Conservation (phyloP, 2,113 vertebrate genomes). For the Elgaria multicarinata region DNA sequence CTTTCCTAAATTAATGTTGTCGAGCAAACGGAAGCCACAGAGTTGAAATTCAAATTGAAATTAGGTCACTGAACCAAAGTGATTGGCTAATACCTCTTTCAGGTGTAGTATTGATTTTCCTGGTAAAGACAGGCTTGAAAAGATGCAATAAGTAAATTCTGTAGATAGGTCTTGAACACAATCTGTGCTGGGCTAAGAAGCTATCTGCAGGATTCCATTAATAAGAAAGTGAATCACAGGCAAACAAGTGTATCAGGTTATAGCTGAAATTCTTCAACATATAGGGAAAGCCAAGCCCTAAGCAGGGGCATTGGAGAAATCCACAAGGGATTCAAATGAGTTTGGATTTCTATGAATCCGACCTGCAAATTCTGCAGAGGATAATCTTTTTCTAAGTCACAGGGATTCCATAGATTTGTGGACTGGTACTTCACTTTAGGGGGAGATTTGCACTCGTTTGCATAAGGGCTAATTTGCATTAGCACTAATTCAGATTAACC, state of each 20-base stretch:
- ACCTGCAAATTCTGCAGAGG: too few relatives aligned
- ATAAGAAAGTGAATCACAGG: background rate
- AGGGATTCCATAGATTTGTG: too few relatives aligned
- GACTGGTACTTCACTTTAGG: too few relatives aligned
- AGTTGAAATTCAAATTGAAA: conserved; percentile 16
- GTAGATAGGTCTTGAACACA: background rate
- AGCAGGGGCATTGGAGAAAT: too few relatives aligned
- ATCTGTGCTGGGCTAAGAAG: background rate
- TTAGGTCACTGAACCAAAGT: conserved; percentile 13
- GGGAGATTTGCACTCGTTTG: too few relatives aligned
- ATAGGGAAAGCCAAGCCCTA: background rate
- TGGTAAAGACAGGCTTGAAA: background rate
- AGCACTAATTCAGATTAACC: too few relatives aligned
- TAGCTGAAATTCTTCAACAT: background rate
- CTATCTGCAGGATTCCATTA: conserved; percentile 8
- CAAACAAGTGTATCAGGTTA: background rate
- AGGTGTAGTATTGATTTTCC: conserved; percentile 12
- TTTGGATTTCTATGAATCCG: too few relatives aligned
- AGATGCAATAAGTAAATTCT: background rate
- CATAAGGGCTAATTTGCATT: too few relatives aligned
- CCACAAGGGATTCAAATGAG: too few relatives aligned
- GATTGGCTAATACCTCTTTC: conserved; percentile 7
- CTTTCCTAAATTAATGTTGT: conserved; percentile 5
- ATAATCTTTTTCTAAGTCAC: too few relatives aligned
- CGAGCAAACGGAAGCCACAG: background rate